Conservation (phyloP, 1,140 invertebrate species). For the Macrostomum lignano region DNA sequence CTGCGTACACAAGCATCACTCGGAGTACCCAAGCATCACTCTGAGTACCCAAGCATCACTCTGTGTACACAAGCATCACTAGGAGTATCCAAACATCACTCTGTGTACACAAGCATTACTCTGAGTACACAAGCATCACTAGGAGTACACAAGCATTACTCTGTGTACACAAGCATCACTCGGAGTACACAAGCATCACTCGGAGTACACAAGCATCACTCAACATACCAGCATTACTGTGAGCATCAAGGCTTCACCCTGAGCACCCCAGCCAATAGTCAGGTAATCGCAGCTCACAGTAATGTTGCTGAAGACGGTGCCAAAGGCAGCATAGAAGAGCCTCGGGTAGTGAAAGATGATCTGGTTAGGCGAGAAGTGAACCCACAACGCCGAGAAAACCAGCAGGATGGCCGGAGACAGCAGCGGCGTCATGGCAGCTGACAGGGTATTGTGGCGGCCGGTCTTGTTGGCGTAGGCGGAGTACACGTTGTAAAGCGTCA, state of each 20-base stretch:
- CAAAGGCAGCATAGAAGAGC: background rate
- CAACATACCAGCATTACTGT: too few species aligned
- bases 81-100: too few species aligned
- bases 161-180: too few species aligned
- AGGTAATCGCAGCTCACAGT: background rate
- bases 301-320: background rate
- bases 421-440: background rate
- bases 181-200: too few species aligned
- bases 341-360: background rate
- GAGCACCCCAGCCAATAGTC: background rate
- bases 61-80: too few species aligned
- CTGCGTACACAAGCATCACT: too few species aligned
- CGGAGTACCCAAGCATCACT: too few species aligned
- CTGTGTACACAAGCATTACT: too few species aligned
- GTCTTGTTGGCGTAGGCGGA: background rate
- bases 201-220: too few species aligned
- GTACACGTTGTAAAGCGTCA: slow-evolving; percentile 1
- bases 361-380: background rate
- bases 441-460: background rate
- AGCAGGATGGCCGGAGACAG: background rate
- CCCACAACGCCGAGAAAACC: background rate
- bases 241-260: slow-evolving; percentile 7
- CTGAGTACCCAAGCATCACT: too few species aligned
- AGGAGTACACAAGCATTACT: too few species aligned
- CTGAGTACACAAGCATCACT: too few species aligned